Conservation (phyloP, 1,140 invertebrate species). For the Scaptodrosophila lebanonensis region DNA sequence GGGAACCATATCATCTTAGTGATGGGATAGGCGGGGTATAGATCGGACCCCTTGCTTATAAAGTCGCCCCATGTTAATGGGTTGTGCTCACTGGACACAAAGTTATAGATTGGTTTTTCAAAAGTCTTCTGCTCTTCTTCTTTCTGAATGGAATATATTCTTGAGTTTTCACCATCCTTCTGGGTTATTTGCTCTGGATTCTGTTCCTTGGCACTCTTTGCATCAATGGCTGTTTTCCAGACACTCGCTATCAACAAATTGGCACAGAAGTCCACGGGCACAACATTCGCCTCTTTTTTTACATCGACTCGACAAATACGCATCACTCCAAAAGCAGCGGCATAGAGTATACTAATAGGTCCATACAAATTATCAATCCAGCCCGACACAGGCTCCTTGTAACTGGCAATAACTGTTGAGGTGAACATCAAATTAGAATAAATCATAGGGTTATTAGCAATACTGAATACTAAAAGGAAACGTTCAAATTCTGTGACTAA, state of each 20-base stretch:
- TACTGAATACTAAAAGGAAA: no score
- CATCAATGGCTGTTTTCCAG: conserved; percentile 36
- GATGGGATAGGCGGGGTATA: conserved; percentile 62
- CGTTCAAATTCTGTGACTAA: no score
- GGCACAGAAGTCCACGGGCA: conserved; percentile 88
- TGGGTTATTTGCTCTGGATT: no score
- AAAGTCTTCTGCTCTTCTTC: background rate
- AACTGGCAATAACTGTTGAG: conserved; percentile 84
- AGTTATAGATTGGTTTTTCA: conserved; percentile 81
- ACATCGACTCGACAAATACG: conserved; percentile 80
- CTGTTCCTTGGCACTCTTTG: background rate
- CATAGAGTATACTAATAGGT: conserved; percentile 85
- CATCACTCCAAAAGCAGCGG: conserved; percentile 84
- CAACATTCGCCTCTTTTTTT: conserved; percentile 84
- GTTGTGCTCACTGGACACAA: conserved; percentile 81
- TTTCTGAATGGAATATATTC: no score
- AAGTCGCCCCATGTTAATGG: conserved; percentile 83
- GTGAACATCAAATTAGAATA: background rate
- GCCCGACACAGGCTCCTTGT: conserved; percentile 83
- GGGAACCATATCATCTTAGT: conserved; percentile 78
- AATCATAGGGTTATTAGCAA: background rate
- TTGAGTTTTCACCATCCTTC: no score
- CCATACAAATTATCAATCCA: conserved; percentile 95
- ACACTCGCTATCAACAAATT: conserved; percentile 86
- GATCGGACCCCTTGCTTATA: conserved; percentile 47